These are phyloP conservation scores for Corythornis vintsioides DNA, from an alignment of 2,113 vertebrate genomes.

Conservation along the genomic window DNA sequence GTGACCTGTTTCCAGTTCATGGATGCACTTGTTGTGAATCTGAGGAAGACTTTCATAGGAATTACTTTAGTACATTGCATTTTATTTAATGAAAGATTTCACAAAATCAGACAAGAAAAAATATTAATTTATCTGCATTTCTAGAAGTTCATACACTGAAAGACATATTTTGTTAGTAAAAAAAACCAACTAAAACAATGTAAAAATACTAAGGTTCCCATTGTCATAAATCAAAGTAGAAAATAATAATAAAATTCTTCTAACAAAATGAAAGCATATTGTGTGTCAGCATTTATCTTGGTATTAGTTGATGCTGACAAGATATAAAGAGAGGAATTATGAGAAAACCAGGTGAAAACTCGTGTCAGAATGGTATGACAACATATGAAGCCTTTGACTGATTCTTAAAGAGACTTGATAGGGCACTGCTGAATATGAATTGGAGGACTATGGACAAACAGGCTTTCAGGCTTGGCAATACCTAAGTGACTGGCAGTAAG, in stretches of 20 bases:
- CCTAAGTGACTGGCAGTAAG: neutral
- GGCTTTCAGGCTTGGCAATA: neutral
- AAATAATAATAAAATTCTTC: neutral
- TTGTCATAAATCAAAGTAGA: neutral
- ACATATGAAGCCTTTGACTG: neutral
- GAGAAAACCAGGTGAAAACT: neutral
- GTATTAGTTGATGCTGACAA: neutral
- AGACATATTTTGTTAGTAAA: neutral
- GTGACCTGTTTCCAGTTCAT: neutral
- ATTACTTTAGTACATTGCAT: neutral
- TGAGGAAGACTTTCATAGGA: neutral
- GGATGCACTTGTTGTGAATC: neutral
- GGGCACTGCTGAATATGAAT: rapidly evolving
- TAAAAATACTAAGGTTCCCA: neutral
- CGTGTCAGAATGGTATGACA: neutral
- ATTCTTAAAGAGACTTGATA: neutral
- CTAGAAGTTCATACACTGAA: neutral
- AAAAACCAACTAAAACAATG: neutral
- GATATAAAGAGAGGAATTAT: neutral
- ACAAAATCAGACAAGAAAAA: neutral
- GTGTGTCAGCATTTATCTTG: neutral
- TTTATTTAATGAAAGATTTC: neutral
- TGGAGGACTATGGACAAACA: neutral
- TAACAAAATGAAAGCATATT: neutral
- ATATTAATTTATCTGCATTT: neutral